Evolutionary conservation across 2,888 invertebrate species (phyloP).

Genomic region (Volucella bombylans): DNA sequence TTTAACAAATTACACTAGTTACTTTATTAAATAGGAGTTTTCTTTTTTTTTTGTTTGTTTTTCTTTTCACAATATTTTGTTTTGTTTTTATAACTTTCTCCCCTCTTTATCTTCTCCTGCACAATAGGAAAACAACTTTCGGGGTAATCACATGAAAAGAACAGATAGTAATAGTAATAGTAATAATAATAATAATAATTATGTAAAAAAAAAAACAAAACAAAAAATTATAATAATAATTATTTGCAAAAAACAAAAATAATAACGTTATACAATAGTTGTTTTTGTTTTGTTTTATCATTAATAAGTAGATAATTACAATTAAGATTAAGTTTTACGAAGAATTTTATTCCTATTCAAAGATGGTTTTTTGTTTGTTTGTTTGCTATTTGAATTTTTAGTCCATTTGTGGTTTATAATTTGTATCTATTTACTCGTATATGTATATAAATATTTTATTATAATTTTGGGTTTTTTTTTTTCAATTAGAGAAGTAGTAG

Average conservation of each 20-base stretch:
- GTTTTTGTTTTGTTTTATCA: slow-evolving; percentile 37
- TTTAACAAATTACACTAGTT: slow-evolving; percentile 74
- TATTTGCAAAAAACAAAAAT: slow-evolving; percentile 45
- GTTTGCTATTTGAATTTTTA: slow-evolving; percentile 29
- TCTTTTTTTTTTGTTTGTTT: slow-evolving; percentile 21
- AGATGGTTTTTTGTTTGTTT: slow-evolving; percentile 31
- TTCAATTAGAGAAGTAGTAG: not conserved
- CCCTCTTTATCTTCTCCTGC: slow-evolving; percentile 31
- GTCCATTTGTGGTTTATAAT: slow-evolving; percentile 12
- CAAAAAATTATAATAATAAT: slow-evolving; percentile 24
- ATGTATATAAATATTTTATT: slow-evolving; percentile 40
- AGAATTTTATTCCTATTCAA: slow-evolving; percentile 58
- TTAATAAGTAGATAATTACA: slow-evolving; percentile 64
- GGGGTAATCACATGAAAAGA: slow-evolving; percentile 56
- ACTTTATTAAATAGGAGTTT: slow-evolving; percentile 72
- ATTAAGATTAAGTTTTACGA: slow-evolving; percentile 59
- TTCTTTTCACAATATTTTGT: slow-evolving; percentile 8
- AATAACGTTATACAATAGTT: slow-evolving; percentile 61
- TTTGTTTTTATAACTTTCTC: not conserved
- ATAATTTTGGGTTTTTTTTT: slow-evolving; percentile 18
- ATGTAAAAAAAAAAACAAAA: slow-evolving; percentile 12
- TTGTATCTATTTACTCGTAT: slow-evolving; percentile 29
- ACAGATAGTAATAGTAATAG: slow-evolving; percentile 45
- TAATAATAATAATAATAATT: slow-evolving; percentile 6
- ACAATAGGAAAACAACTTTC: slow-evolving; percentile 57